A percentile compares a stretch with the other conserved stretches of the same genome.
Evolutionary conservation across 2,113 vertebrate genomes (phyloP).

Genomic region (Bungarus multicinctus): DNA sequence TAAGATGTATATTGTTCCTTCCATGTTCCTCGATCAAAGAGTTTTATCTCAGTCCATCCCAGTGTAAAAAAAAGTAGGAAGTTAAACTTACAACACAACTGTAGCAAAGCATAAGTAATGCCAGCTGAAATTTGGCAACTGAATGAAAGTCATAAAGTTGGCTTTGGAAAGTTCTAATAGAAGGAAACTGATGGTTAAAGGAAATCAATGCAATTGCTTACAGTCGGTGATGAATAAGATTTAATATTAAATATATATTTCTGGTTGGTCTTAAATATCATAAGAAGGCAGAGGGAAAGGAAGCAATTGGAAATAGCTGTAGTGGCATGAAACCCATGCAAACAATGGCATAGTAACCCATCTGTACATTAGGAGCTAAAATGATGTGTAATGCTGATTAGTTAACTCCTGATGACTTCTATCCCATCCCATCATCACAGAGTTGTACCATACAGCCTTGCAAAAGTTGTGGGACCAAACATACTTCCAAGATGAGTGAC

Average conservation of each 20-base stretch:
- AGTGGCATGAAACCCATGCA: not conserved
- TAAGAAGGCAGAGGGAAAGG: not conserved
- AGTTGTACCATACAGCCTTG: constrained; percentile 7
- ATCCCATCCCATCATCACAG: constrained; percentile 13
- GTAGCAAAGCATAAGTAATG: not conserved
- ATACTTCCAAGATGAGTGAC: no score
- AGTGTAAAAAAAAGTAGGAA: not conserved
- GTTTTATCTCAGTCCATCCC: not conserved
- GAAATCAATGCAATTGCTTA: not conserved
- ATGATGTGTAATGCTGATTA: not conserved
- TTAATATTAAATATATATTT: not conserved
- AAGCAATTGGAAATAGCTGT: not conserved
- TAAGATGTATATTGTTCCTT: not conserved
- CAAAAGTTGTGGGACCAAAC: not conserved
- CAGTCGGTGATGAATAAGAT: not conserved
- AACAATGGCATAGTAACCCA: not conserved
- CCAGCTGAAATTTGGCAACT: not conserved
- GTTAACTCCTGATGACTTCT: constrained; percentile 2
- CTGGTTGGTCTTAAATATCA: not conserved
- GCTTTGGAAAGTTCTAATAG: not conserved
- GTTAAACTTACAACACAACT: not conserved
- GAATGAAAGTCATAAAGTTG: not conserved
- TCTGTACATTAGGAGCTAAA: not conserved
- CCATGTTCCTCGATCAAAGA: not conserved
- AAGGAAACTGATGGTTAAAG: not conserved